These are phyloP conservation scores for Microvelia longipes DNA, from an alignment of 1,140 invertebrate genomes.

Conservation along the genomic window DNA sequence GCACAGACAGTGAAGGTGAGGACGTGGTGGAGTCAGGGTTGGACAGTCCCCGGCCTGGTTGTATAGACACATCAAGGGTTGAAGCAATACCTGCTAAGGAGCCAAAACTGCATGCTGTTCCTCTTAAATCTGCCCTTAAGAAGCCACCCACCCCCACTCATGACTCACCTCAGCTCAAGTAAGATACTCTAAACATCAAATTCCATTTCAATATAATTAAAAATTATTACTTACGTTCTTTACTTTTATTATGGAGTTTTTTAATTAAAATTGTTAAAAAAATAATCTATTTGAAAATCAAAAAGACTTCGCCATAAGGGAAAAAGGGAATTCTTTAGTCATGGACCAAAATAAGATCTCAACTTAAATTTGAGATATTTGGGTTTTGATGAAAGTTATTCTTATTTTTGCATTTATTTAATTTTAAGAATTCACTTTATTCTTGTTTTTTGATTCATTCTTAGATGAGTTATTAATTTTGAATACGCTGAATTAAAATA, in stretches of 20 bases:
- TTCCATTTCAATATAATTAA: conserved; percentile 26
- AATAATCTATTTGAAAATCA: too few species aligned
- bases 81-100: conserved; percentile 83
- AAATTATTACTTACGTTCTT: conserved; percentile 1
- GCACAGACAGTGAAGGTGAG: conserved; percentile 36
- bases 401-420: too few species aligned
- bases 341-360: too few species aligned
- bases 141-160: conserved; percentile 64
- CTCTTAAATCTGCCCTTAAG: conserved; percentile 80
- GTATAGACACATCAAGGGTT: conserved; percentile 60
- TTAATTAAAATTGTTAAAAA: not conserved
- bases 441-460: too few species aligned
- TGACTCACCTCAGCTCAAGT: conserved; percentile 47
- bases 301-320: too few species aligned
- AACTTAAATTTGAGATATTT: too few species aligned
- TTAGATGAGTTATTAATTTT: too few species aligned
- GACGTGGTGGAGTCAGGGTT: conserved; percentile 30
- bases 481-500: too few species aligned
- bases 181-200: conserved; percentile 8
- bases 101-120: conserved; percentile 68
- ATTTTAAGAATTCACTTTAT: too few species aligned
- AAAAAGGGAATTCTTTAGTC: too few species aligned
- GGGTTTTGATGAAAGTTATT: too few species aligned
- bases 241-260: not conserved
- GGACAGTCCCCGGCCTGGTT: conserved; percentile 39